Base-by-base conservation (phyloP, 2,888 invertebrate species). In the Punctoribates punctum region DNA sequence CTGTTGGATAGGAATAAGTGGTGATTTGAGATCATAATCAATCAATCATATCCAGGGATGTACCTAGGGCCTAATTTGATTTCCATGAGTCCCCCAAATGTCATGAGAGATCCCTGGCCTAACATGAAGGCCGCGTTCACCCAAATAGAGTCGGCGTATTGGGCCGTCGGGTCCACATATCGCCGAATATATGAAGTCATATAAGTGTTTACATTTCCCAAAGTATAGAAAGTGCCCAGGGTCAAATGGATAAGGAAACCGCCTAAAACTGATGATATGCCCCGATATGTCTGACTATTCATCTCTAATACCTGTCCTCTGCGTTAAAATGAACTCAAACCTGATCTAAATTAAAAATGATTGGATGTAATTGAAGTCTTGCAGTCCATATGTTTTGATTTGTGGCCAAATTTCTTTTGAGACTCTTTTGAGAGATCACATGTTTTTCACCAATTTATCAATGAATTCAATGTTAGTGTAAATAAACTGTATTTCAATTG, bases 61-160 rank as follows among this genome's bases (percentile, higher is more conserved):
- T 62, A 75, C 73, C 81, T 78, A 8, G 82, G 80, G 8, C 83
- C 84, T 15, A 83, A 72, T 42, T 78, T 78, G 48, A 78, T 77
- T 73, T 83, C 82, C 67, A 83, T 25, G 6, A 82, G 27, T 0
- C 84, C 84, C 1, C 83, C 83, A 29, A 82, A 34, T 13, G 80
- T 79, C 82, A 84, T 83, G 34, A 81, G 79, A 15, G 80, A 38
- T 6, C 84, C 83, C 79, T 83, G 83, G 23, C 82, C 81, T 74
- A 82, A 79, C 27, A 78, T 79, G 5, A 81, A 80, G 6, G 81
- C 23, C 6, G 83, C 81, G 76, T 80, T 81, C 6, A 83, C 79
- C 83, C 83, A 84, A 13, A 80, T 78, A 60, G 79, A 76, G 74
- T 78, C 78, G 20, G 77, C 77, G 70, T 80, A 81, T 23, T 65